Conservation (phyloP, 2,888 invertebrate genomes). For the Drosophila neonasuta region DNA sequence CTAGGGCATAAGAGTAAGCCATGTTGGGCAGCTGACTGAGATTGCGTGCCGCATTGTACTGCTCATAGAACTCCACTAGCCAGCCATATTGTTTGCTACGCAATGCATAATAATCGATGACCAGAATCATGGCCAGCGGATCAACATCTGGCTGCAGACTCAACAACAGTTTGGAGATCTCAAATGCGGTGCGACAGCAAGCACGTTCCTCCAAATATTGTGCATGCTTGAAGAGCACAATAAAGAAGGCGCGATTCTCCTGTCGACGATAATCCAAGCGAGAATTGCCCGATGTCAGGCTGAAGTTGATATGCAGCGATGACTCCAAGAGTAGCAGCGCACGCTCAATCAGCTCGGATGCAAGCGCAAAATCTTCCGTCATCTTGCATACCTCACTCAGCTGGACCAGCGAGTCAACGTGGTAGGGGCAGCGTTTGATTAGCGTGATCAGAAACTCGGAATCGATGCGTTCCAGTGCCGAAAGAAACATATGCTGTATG, state of each 20-base stretch:
- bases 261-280: constrained; percentile 89
- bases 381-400: constrained; percentile 89
- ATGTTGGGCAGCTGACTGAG: constrained; percentile 92
- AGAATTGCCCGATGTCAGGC: constrained; percentile 88
- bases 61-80: constrained; percentile 85
- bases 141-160: constrained; percentile 89
- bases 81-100: constrained; percentile 89
- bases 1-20: constrained; percentile 91
- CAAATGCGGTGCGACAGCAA: constrained; percentile 93
- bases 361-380: constrained; percentile 90
- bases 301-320: constrained; percentile 91
- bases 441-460: constrained; percentile 90
- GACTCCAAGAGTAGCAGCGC: constrained; percentile 90
- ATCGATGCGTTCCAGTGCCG: constrained; percentile 90
- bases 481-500: constrained; percentile 88
- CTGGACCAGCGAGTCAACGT: constrained; percentile 91
- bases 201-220: constrained; percentile 90
- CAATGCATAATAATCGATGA: constrained; percentile 92
- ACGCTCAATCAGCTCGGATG: constrained; percentile 90
- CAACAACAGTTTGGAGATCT: constrained; percentile 92
- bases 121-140: constrained; percentile 89
- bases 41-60: constrained; percentile 86
- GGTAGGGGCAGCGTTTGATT: constrained; percentile 89
- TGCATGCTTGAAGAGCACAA: constrained; percentile 91
- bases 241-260: constrained; percentile 91